Percentiles rank a stretch among this genome's conserved stretches.
phyloP scores from a whole-genome alignment of 2,797 vertebrate species.

The Pangasius sanitwongsei region DNA sequence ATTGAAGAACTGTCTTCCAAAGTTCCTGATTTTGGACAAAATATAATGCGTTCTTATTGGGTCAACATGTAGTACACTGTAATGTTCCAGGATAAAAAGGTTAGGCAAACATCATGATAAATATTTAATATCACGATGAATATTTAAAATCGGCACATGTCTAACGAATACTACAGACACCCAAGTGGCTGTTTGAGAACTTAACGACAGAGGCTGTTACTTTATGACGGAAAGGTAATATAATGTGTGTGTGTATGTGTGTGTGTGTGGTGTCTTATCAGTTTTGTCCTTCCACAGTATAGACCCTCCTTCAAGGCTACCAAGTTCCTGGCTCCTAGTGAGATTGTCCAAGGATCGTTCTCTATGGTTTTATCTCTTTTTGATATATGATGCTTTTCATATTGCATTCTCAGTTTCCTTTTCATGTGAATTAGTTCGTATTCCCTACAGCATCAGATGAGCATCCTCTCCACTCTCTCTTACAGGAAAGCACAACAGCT shows the following conservation, averaged over 20 bases:
- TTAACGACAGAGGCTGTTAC: background rate
- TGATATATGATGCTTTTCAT: background rate
- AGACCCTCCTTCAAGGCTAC: background rate
- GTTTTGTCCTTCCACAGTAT: background rate
- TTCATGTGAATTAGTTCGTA: background rate
- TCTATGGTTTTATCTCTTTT: background rate
- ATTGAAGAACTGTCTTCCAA: background rate
- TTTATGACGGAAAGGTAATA: background rate
- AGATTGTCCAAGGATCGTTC: background rate
- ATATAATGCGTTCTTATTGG: background rate
- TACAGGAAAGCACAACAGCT: constrained; percentile 15
- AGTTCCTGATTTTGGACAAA: background rate
- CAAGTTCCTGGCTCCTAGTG: background rate
- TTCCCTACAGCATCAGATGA: background rate
- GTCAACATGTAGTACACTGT: background rate
- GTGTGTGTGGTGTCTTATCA: background rate
- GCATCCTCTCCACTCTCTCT: constrained; percentile 9
- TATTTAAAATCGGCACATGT: background rate
- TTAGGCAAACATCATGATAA: background rate
- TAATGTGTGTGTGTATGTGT: background rate
- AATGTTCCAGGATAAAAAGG: background rate
- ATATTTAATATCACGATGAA: background rate
- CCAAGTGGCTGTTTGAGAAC: background rate
- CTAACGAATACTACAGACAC: background rate
- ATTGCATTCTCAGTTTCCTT: background rate